phyloP scores from a whole-genome alignment of 2,797 vertebrate species.

The Sebastes dallii region DNA sequence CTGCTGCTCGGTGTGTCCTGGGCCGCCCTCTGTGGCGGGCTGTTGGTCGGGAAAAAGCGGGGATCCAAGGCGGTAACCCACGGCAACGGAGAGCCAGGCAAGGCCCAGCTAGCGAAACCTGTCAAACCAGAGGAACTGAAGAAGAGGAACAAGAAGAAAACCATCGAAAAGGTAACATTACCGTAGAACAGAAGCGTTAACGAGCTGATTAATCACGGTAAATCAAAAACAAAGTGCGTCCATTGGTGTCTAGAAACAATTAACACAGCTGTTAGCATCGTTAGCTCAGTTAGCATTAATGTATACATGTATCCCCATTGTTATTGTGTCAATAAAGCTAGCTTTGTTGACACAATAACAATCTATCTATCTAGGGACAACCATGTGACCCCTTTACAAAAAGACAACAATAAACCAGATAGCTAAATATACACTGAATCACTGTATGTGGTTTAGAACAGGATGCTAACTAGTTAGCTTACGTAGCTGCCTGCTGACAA shows the following conservation, averaged over 20 bases:
- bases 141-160: conserved; percentile 89
- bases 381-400: background rate
- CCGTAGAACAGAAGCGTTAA: background rate
- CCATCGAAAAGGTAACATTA: conserved; percentile 82
- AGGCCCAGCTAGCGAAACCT: conserved; percentile 60
- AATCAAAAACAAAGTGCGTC: background rate
- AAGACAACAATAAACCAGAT: background rate
- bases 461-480: background rate
- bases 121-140: conserved; percentile 85
- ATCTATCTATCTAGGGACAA: background rate
- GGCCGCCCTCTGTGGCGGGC: conserved; percentile 76
- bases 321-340: background rate
- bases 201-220: background rate
- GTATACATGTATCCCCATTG: background rate
- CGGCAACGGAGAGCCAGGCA: conserved; percentile 34
- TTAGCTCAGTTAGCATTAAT: background rate
- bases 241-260: background rate
- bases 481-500: background rate
- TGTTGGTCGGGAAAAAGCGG: conserved; percentile 66
- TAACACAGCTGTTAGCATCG: background rate
- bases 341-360: background rate
- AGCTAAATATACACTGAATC: background rate
- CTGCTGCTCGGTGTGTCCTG: conserved; percentile 68
- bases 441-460: background rate
- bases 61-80: conserved; percentile 51